Evolutionary conservation across 1,140 invertebrate species (phyloP).

Genomic region (Heliconius nattereri): DNA sequence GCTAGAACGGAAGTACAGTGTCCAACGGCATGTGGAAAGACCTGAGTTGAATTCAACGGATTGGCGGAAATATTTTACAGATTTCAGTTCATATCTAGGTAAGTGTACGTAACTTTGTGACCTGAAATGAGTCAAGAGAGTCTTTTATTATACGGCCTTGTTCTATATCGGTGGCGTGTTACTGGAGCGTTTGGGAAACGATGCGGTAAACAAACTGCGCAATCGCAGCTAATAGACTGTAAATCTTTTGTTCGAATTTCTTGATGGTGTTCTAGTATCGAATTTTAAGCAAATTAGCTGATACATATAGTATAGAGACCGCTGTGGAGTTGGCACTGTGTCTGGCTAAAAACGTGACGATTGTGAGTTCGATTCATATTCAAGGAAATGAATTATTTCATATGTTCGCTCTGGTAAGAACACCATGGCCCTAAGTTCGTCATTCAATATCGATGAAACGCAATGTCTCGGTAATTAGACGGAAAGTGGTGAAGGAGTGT

Average conservation of each 20-base stretch:
- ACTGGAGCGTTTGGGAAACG: constrained; percentile 65
- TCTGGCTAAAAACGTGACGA: no score
- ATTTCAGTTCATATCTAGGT: constrained; percentile 79
- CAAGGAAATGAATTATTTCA: no score
- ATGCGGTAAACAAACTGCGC: constrained; percentile 68
- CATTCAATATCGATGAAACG: no score
- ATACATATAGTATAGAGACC: neutral
- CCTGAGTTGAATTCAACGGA: constrained; percentile 62
- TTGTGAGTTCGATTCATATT: no score
- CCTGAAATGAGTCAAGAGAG: constrained; percentile 63
- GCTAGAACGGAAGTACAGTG: constrained; percentile 76
- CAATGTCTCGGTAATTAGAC: no score
- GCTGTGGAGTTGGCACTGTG: no score
- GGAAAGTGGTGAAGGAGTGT: no score
- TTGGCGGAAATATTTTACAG: constrained; percentile 77
- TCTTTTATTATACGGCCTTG: constrained; percentile 73
- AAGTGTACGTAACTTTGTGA: constrained; percentile 58
- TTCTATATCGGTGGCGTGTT: constrained; percentile 73
- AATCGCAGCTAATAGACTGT: constrained; percentile 54
- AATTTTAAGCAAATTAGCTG: neutral
- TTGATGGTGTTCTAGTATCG: neutral
- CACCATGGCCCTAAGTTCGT: no score
- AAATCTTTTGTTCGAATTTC: constrained; percentile 24
- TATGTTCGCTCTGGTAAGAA: no score
- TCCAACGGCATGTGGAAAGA: constrained; percentile 60